Percentiles rank a stretch among this genome's conserved stretches.
These are phyloP conservation scores for Oncorhynchus keta DNA, from an alignment of 2,113 vertebrate genomes.

Conservation along the genomic window DNA sequence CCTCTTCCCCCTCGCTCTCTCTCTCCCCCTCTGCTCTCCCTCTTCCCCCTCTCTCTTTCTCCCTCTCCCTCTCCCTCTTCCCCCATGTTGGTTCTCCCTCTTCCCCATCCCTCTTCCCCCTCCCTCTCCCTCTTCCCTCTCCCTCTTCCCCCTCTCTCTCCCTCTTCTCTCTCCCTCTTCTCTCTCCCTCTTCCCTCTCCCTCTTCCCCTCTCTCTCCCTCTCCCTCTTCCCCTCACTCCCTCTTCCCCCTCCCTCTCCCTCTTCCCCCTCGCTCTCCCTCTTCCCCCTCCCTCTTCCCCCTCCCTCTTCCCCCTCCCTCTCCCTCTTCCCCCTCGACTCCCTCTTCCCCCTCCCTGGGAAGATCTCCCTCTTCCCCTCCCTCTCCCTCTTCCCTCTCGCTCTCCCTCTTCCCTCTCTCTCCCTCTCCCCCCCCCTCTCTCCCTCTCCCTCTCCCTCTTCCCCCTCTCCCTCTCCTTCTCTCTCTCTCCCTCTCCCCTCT, in stretches of 20 bases:
- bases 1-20: neutral
- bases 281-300: too few species aligned
- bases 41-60: neutral
- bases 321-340: neutral
- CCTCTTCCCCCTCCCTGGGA: too few species aligned
- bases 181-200: neutral
- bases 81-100: too few species aligned
- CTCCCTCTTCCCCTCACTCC: too few species aligned
- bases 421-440: too few species aligned
- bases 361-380: too few species aligned
- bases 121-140: neutral
- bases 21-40: neutral
- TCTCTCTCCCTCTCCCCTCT: neutral
- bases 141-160: neutral
- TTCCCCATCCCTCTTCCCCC: too few species aligned
- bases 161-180: too few species aligned
- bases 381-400: too few species aligned
- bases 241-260: too few species aligned
- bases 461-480: neutral
- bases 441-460: neutral
- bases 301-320: neutral
- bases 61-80: neutral
- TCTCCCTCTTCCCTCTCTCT: too few species aligned
- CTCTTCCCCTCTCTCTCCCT: neutral
- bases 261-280: too few species aligned